These are phyloP conservation scores for Cryptocheilus praepositus DNA, from an alignment of 2,888 invertebrate genomes.

Conservation along the genomic window DNA sequence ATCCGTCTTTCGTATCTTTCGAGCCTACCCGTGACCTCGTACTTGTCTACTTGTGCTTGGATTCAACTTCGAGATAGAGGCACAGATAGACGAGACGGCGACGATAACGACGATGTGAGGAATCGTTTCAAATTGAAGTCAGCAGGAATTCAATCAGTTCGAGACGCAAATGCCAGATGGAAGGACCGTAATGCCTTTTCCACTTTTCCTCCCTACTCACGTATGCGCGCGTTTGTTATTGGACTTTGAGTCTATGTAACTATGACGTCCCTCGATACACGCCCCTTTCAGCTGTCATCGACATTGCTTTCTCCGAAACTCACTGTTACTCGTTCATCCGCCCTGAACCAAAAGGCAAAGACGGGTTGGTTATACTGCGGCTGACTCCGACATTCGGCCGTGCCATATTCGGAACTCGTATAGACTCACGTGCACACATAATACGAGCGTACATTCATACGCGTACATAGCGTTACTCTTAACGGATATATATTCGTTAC, in stretches of 20 bases:
- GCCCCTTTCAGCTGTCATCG: too few relatives aligned
- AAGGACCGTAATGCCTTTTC: constrained; percentile 37
- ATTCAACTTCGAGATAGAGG: background rate
- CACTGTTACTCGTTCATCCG: constrained; percentile 27
- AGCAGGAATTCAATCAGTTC: constrained; percentile 54
- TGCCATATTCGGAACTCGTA: constrained; percentile 19
- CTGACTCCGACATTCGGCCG: constrained; percentile 26
- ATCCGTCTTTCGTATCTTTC: constrained; percentile 3
- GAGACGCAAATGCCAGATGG: constrained; percentile 35
- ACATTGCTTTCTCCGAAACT: constrained; percentile 25
- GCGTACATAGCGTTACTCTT: constrained; percentile 27
- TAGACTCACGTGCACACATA: background rate
- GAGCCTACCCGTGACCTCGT: too few relatives aligned
- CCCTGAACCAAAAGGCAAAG: constrained; percentile 22
- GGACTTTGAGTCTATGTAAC: too few relatives aligned
- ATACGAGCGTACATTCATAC: too few relatives aligned
- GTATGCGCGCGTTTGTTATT: background rate
- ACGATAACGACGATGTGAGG: constrained; percentile 18
- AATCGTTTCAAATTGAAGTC: constrained; percentile 46
- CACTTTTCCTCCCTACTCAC: constrained; percentile 12
- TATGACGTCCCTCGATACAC: too few relatives aligned
- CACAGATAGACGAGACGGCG: constrained; percentile 13
- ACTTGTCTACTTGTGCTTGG: background rate
- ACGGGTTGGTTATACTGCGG: constrained; percentile 28
- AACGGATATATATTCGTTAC: constrained; percentile 31